Base-by-base conservation (phyloP, 2,888 invertebrate species). In the Drosophila setosimentum region DNA sequence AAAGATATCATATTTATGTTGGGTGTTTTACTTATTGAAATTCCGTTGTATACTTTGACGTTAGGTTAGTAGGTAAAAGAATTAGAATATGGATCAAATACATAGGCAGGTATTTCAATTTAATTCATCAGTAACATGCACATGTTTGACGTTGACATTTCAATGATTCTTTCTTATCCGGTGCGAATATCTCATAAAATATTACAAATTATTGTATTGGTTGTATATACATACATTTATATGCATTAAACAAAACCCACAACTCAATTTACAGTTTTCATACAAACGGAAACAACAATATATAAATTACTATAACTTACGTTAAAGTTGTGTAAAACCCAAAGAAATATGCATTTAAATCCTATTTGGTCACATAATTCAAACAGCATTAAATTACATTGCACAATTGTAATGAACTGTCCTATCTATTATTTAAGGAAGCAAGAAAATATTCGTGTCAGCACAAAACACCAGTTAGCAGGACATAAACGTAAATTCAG, bases 391-490 rank as follows among this genome's bases (percentile, higher is more conserved):
- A 65, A 78, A 78, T 80, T 60, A 72, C 55, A 54, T 69, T 68
- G 54, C 62, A 68, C 64, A 72, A 54, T 67, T 66, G 66, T 68
- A 84, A 87, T 83, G 76, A 87, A 74, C 73, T 76, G 73, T 57
- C 53, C 69, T 73, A 82, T 51, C 62, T 60, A 51, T 69, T 69
- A 64, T 60, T 53, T 57, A 27, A 11, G 37, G 54, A 21, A 45
- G 32, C 68, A 68, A 61, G 68, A 63, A 68, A 58, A 62, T 68
- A 83, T 55, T 61, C 65, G 67, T 67, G 85, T 63, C 73, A 85
- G 68, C 76, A 76, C 53, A 62, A 73, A 79, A 82, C 73, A 58
- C 59, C 65, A 70, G 75, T 84, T 59, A 55, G 65, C 67, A 69
- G 59, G 49, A 55, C 63, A 67, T 68, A 73, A 68, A 68, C 67